Base-by-base conservation (phyloP, 2,888 invertebrate genomes). In the Cloeon dipterum region DNA sequence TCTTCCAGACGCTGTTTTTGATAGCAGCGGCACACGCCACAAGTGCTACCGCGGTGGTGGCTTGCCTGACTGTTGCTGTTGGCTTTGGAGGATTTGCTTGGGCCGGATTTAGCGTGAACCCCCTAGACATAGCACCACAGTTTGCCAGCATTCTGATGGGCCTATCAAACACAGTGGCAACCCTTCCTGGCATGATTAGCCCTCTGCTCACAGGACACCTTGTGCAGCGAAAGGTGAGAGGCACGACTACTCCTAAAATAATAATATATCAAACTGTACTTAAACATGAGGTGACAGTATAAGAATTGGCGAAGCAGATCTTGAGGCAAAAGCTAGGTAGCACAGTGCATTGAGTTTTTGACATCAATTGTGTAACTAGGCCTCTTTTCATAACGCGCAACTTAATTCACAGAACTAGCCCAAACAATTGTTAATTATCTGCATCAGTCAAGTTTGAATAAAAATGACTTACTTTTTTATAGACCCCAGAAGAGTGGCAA, bases 101-200 rank as follows among this genome's bases (percentile, higher is more conserved):
- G 46, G 47, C 47, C 26, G 50, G 49, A 11, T 50, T 50, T 38
- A 61, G 59, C 43, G 65, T 65, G 14, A 66, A 65, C 46, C 66
- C 66, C 47, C 49, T 68, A 43, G 68, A 68, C 47, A 56, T 68
- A 34, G 66, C 66, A 5, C 66, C 66, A 3, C 61, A 63, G 49
- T 66, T 56, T 53, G 65, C 66, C 26, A 59, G 65, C 46, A 57
- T 66, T 33, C 50, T 67, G 42, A 65, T 65, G 65, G 66, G 65
- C 1, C 46, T 65, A 8, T 63, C 65, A n/a, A 66, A 66, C 50
- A 64, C 64, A 3, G 50, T 65, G 43, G 66, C 65, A 3, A 65
- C 66, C 2, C 49, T 66, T 16, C 65, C 66, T 16, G 66, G 66
- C 26, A 63, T 66, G 41, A 45, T 65, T n/a, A 59, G 60, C 43